These are phyloP conservation scores for Cydia fagiglandana DNA, from an alignment of 1,140 invertebrate genomes.

Conservation along the genomic window DNA sequence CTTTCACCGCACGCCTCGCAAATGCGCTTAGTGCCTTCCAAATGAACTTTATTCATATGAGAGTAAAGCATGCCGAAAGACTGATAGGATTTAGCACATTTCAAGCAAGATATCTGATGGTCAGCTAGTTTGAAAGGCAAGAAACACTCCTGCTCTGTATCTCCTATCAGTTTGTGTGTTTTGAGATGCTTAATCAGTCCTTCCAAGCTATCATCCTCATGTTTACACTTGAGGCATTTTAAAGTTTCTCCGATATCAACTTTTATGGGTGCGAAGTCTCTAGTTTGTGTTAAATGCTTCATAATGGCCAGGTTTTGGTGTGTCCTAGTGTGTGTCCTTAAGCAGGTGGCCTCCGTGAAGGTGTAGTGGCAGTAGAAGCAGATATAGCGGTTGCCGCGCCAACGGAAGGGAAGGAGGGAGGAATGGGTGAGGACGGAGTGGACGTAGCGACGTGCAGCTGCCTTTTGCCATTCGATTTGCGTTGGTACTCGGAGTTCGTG, in stretches of 20 bases:
- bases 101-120: slow-evolving; percentile 14
- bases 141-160: slow-evolving; percentile 11
- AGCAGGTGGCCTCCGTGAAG: not conserved
- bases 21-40: slow-evolving; percentile 22
- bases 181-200: not conserved
- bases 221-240: not conserved
- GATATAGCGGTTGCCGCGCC: slow-evolving; percentile 24
- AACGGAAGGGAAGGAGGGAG: slow-evolving; percentile 1
- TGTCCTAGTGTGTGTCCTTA: not conserved
- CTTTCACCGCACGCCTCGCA: slow-evolving; percentile 21
- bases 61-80: slow-evolving; percentile 22
- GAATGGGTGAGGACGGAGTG: not conserved
- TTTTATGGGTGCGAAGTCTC: slow-evolving; percentile 13
- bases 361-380: slow-evolving; percentile 26
- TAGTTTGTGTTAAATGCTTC: slow-evolving; percentile 21
- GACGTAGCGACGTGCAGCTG: not conserved
- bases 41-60: slow-evolving; percentile 18
- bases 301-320: not conserved
- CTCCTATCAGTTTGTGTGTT: not conserved
- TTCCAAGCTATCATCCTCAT: not conserved
- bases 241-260: not conserved
- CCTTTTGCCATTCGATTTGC: slow-evolving; percentile 3
- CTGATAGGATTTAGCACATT: slow-evolving; percentile 18
- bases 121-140: slow-evolving; percentile 12
- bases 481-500: slow-evolving; percentile 13